Evolutionary conservation across 2,888 invertebrate species (phyloP).

Genomic region (Dasysyrphus tricinctus): DNA sequence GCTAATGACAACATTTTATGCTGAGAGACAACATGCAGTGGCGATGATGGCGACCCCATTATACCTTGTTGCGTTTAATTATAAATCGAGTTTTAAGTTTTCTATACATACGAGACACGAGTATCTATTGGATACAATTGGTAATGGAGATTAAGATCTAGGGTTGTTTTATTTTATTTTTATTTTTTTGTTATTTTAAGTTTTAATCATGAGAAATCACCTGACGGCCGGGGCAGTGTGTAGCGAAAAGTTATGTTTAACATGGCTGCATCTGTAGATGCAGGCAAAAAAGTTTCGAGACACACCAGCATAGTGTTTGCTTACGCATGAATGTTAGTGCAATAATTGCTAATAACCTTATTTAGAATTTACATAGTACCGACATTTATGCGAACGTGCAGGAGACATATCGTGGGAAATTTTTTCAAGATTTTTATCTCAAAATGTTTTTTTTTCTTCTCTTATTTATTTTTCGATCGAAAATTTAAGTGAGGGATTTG

Average conservation of each 20-base stretch:
- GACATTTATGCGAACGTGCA: slow-evolving; percentile 68
- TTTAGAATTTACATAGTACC: slow-evolving; percentile 73
- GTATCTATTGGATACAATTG: slow-evolving; percentile 47
- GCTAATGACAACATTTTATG: slow-evolving; percentile 74
- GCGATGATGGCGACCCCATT: slow-evolving; percentile 69
- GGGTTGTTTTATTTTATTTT: slow-evolving; percentile 21
- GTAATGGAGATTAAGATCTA: slow-evolving; percentile 61
- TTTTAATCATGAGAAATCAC: slow-evolving; percentile 58
- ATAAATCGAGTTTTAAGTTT: slow-evolving; percentile 48
- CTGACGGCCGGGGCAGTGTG: background rate
- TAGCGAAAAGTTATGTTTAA: slow-evolving; percentile 51
- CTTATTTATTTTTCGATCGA: background rate
- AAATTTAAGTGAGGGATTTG: slow-evolving; percentile 10
- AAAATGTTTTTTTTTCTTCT: background rate
- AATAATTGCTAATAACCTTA: slow-evolving; percentile 72
- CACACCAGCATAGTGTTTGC: slow-evolving; percentile 9
- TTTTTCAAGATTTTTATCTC: slow-evolving; percentile 62
- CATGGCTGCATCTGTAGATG: slow-evolving; percentile 35
- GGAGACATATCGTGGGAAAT: slow-evolving; percentile 82
- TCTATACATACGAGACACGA: too few species aligned
- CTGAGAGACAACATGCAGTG: slow-evolving; percentile 48
- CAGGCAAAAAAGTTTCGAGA: background rate
- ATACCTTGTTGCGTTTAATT: slow-evolving; percentile 65
- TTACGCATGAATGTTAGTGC: slow-evolving; percentile 29
- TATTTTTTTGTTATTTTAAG: slow-evolving; percentile 1